Conservation (phyloP, 2,113 vertebrate species). For the Anseranas semipalmata region DNA sequence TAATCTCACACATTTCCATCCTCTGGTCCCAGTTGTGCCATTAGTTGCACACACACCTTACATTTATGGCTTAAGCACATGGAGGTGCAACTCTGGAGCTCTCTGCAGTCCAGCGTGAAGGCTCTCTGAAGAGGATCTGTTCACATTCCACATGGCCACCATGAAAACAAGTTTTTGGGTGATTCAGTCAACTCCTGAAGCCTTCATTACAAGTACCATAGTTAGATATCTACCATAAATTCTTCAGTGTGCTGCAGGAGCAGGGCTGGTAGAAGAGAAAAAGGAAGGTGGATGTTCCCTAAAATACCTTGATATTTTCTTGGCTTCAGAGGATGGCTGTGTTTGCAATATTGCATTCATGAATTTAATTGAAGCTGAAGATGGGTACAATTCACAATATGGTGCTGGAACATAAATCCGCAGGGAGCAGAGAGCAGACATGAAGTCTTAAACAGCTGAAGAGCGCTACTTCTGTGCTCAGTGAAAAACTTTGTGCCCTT, state of each 20-base stretch:
- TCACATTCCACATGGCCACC: neutral
- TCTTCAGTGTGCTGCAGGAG: neutral
- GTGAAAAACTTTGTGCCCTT: slow-evolving; percentile 44
- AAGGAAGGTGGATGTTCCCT: neutral
- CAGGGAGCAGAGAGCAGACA: slow-evolving; percentile 48
- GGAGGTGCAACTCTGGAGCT: neutral
- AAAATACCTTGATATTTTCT: slow-evolving; percentile 22
- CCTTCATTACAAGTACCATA: neutral
- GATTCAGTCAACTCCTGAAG: neutral
- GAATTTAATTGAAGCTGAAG: slow-evolving; percentile 62
- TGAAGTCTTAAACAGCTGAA: slow-evolving; percentile 32
- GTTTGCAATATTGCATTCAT: slow-evolving; percentile 1
- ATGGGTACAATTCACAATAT: slow-evolving; percentile 61
- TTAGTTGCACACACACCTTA: neutral
- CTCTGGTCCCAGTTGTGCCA: neutral
- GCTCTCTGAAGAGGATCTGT: neutral
- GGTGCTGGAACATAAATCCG: slow-evolving; percentile 58
- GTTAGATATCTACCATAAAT: neutral
- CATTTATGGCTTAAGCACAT: neutral
- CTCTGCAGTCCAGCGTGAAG: neutral
- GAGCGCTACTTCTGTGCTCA: slow-evolving; percentile 26
- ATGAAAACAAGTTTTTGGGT: neutral
- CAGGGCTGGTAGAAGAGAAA: neutral
- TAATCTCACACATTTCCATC: neutral
- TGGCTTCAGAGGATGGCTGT: neutral